Conservation (phyloP, 2,888 invertebrate species). For the Protonemura montana region DNA sequence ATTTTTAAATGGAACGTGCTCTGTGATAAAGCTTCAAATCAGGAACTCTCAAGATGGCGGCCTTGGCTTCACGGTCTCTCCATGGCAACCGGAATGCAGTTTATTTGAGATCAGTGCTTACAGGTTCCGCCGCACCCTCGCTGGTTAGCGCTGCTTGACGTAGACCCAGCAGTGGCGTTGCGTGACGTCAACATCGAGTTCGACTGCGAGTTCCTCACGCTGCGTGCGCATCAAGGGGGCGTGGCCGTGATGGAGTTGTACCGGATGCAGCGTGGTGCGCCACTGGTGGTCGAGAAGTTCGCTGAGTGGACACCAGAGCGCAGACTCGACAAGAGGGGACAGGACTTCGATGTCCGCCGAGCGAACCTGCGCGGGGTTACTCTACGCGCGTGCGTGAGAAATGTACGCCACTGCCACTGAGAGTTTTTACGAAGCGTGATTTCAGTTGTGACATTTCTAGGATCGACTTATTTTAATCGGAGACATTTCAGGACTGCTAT, state of each 20-base stretch:
- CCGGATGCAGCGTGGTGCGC: neutral
- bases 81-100: neutral
- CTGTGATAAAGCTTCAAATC: too few species aligned
- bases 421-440: too few species aligned
- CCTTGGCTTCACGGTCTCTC: too few species aligned
- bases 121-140: neutral
- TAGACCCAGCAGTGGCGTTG: neutral
- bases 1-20: too few species aligned
- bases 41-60: too few species aligned
- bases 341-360: neutral
- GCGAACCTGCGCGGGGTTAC: neutral
- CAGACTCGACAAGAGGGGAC: neutral
- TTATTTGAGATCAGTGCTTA: neutral
- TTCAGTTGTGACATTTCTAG: too few species aligned
- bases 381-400: neutral
- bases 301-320: neutral
- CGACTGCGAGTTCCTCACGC: neutral
- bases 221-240: neutral
- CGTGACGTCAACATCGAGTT: neutral
- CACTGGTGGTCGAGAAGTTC: neutral
- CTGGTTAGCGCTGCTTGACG: neutral
- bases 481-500: too few species aligned
- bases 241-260: neutral
- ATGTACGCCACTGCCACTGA: neutral
- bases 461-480: too few species aligned